Conservation (phyloP, 2,797 vertebrate species). For the Pterois miles region DNA sequence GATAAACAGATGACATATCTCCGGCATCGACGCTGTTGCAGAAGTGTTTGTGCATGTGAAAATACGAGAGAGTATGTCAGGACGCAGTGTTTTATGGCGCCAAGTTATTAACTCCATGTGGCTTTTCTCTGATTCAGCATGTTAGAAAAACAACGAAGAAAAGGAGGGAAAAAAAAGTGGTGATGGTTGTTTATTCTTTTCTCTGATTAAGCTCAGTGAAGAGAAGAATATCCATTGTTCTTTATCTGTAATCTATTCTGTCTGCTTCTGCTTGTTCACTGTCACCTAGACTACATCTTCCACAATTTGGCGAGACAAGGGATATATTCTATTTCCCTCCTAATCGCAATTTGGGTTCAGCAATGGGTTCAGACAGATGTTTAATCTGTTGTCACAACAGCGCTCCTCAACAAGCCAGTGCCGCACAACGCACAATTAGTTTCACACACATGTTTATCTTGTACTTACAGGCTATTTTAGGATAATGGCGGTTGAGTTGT, state of each 20-base stretch:
- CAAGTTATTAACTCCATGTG: conserved; percentile 62
- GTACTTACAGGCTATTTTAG: conserved; percentile 70
- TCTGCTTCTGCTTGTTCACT: conserved; percentile 36
- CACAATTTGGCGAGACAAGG: conserved; percentile 54
- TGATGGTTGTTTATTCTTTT: conserved; percentile 12
- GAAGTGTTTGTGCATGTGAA: background rate
- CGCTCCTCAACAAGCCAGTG: conserved; percentile 44
- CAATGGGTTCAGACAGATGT: conserved; percentile 60
- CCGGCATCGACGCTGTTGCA: background rate
- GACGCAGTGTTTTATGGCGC: conserved; percentile 45
- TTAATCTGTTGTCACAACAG: conserved; percentile 77
- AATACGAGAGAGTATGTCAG: conserved; percentile 17
- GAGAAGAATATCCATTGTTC: conserved; percentile 13
- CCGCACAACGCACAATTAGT: conserved; percentile 61
- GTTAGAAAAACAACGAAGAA: conserved; percentile 23
- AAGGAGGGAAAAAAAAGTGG: background rate
- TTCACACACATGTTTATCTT: conserved; percentile 73
- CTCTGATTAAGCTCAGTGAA: background rate
- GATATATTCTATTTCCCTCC: conserved; percentile 59
- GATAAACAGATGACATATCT: conserved; percentile 54
- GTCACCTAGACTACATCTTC: conserved; percentile 33
- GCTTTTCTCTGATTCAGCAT: conserved; percentile 41
- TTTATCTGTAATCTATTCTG: conserved; percentile 26
- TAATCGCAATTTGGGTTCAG: conserved; percentile 56
- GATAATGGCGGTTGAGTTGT: conserved; percentile 66